A percentile compares a stretch with the other conserved stretches of the same genome.
Conservation (phyloP, 1,140 invertebrate species). For the Pteromalus puparum region DNA sequence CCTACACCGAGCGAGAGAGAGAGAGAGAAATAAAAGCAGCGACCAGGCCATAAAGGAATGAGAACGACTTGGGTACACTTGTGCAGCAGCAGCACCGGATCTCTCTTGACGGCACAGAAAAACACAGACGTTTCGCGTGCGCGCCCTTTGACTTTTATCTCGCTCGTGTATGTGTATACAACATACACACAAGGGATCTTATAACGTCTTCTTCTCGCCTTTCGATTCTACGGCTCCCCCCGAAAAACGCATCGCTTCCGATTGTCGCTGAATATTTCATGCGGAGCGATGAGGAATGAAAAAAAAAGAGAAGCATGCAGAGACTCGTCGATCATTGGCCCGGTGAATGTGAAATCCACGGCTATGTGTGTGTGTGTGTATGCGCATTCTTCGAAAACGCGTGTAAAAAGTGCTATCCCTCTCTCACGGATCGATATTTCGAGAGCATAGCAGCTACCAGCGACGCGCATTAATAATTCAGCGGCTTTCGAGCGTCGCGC, state of each 20-base stretch:
- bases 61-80: conserved; percentile 33
- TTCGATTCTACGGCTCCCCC: no score
- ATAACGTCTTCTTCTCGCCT: no score
- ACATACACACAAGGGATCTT: no score
- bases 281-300: not conserved
- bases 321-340: not conserved
- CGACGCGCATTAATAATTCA: not conserved
- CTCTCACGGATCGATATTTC: not conserved
- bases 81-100: not conserved
- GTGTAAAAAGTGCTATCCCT: no score
- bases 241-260: not conserved
- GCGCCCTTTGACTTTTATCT: conserved; percentile 22
- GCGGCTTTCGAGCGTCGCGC: not conserved
- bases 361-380: not conserved
- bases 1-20: not conserved
- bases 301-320: not conserved
- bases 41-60: conserved; percentile 33
- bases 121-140: not conserved
- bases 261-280: conserved; percentile 19
- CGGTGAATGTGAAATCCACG: not conserved
- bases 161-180: no score
- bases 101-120: conserved; percentile 25
- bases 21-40: conserved; percentile 21
- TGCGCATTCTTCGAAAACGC: not conserved
- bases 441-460: no score